Percentiles rank a stretch among this genome's conserved stretches.
phyloP scores from a whole-genome alignment of 2,888 invertebrate species.

The Drosophila kuntzei region DNA sequence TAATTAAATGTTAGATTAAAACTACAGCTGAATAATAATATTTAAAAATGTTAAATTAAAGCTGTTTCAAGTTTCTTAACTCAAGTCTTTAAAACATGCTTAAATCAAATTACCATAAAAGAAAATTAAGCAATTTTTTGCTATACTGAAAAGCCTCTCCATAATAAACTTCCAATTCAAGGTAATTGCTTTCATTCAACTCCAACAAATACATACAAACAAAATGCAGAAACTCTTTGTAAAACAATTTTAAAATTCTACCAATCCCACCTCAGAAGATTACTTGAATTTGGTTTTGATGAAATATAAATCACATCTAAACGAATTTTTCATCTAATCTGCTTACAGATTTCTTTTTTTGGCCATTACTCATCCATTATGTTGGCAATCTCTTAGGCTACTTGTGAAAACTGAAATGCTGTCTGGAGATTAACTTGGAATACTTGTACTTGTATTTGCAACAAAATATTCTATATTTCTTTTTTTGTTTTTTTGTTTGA shows the following conservation, averaged over 20 bases:
- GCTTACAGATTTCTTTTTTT: conserved; percentile 2
- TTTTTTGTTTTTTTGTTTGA: conserved; percentile 1
- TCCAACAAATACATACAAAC: not conserved
- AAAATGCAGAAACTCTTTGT: not conserved
- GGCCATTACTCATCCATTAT: conserved; percentile 13
- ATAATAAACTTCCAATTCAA: not conserved
- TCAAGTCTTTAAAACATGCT: not conserved
- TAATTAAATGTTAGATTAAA: no score
- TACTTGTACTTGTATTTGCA: conserved; percentile 4
- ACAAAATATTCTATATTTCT: conserved; percentile 1
- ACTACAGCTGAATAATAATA: no score
- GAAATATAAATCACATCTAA: conserved; percentile 10
- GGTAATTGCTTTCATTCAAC: not conserved
- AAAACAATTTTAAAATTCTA: not conserved
- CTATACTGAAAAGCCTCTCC: no score
- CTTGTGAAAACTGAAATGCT: conserved; percentile 1
- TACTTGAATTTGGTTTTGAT: not conserved
- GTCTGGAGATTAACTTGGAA: conserved; percentile 15
- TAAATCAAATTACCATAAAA: not conserved
- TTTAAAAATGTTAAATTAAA: no score
- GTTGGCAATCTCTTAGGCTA: conserved; percentile 9
- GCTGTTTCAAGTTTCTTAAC: no score
- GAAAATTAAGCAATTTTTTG: not conserved
- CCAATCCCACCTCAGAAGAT: not conserved
- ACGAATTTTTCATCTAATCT: conserved; percentile 7